Evolutionary conservation across 2,797 vertebrate species (phyloP).

Genomic region (Holocentrus rufus): DNA sequence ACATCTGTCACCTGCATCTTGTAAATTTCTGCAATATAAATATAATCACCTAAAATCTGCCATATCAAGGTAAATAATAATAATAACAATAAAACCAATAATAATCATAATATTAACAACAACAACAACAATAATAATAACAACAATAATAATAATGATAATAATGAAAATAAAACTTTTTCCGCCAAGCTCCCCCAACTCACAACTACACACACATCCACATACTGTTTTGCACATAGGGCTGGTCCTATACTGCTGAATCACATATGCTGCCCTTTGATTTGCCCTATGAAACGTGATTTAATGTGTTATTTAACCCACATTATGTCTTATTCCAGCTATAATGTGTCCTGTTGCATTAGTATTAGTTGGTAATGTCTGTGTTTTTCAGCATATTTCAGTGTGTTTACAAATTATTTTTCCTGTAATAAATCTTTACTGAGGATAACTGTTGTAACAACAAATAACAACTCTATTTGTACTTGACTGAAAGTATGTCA

Average conservation of each 20-base stretch:
- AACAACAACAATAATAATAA: too few species aligned
- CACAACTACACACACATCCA: background rate
- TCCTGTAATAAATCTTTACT: background rate
- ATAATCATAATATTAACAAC: background rate
- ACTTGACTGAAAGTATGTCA: background rate
- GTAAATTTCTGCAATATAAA: slow-evolving; percentile 49
- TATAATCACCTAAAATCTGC: slow-evolving; percentile 38
- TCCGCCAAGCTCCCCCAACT: slow-evolving; percentile 23
- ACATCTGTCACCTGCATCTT: slow-evolving; percentile 57
- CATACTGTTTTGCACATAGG: background rate
- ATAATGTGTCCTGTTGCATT: background rate
- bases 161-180: slow-evolving; percentile 18
- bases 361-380: background rate
- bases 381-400: background rate
- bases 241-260: background rate
- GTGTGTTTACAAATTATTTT: background rate
- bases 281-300: background rate
- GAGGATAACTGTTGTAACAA: background rate
- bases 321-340: background rate
- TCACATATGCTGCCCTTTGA: slow-evolving; percentile 1
- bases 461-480: background rate
- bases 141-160: background rate
- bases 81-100: background rate
- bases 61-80: slow-evolving; percentile 11
- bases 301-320: background rate